These are phyloP conservation scores for Peucedramus taeniatus DNA, from an alignment of 2,113 vertebrate genomes.

Conservation along the genomic window DNA sequence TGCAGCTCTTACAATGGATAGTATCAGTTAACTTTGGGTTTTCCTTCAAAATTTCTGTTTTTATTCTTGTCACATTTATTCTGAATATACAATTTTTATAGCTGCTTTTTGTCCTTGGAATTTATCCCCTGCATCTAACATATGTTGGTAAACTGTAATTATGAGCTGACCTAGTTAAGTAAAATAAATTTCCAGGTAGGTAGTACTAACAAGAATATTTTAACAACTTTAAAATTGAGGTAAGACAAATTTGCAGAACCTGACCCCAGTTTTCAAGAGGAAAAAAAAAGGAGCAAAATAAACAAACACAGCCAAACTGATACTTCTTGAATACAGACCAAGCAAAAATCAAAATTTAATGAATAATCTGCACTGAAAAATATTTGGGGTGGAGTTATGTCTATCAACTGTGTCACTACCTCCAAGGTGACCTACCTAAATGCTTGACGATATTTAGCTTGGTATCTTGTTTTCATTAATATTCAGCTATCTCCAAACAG, in stretches of 20 bases:
- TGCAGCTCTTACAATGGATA: background rate
- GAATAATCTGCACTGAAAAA: background rate
- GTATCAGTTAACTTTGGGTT: background rate
- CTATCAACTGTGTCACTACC: fast-evolving
- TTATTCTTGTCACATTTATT: background rate
- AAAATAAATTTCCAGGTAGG: background rate
- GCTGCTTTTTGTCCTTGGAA: background rate
- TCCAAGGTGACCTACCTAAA: background rate
- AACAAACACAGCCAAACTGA: background rate
- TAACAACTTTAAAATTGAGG: background rate
- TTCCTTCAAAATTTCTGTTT: background rate
- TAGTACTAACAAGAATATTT: background rate
- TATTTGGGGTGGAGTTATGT: background rate
- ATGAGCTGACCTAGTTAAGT: background rate
- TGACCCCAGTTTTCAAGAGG: background rate
- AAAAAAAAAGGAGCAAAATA: background rate
- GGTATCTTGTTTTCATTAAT: background rate
- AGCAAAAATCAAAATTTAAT: background rate
- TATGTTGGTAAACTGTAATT: background rate
- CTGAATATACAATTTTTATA: background rate
- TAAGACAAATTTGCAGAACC: background rate
- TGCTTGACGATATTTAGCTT: background rate
- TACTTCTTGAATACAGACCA: background rate
- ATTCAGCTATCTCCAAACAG: background rate
- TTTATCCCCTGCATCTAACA: background rate